Conservation (phyloP, 2,888 invertebrate species). For the Hydrotaea diabolus region DNA sequence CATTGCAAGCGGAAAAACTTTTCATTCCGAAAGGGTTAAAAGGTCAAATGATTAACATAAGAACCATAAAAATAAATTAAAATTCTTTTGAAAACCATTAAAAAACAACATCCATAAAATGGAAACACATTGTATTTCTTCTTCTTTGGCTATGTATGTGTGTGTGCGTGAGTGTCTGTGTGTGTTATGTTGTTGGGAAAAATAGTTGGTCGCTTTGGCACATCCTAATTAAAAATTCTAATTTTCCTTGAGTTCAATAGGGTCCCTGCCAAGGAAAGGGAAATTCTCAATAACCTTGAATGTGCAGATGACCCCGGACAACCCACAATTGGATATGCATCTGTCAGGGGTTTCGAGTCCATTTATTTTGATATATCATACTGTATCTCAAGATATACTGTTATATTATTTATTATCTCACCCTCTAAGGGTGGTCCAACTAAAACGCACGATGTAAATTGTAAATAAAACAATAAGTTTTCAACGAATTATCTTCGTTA, state of each 20-base stretch:
- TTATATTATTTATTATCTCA: too few relatives aligned
- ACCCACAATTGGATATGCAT: background rate
- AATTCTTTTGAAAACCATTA: constrained; percentile 60
- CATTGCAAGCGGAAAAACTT: constrained; percentile 62
- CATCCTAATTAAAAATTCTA: constrained; percentile 38
- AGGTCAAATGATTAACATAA: constrained; percentile 67
- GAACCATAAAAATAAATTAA: constrained; percentile 67
- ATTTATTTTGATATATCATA: too few relatives aligned
- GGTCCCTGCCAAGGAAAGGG: background rate
- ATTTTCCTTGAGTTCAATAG: constrained; percentile 30
- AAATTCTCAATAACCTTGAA: background rate
- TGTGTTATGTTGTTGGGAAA: background rate
- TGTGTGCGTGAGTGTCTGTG: background rate
- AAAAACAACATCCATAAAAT: constrained; percentile 62
- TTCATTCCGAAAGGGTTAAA: constrained; percentile 60
- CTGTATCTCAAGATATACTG: too few relatives aligned
- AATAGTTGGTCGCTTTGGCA: constrained; percentile 26
- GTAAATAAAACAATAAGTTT: too few relatives aligned
- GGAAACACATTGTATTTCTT: constrained; percentile 47
- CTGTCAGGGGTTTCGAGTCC: too few relatives aligned
- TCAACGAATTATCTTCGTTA: too few relatives aligned
- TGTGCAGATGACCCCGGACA: background rate
- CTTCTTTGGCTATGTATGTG: background rate
- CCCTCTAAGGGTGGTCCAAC: too few relatives aligned
- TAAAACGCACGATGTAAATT: too few relatives aligned